Percentiles rank a stretch among this genome's conserved stretches.
Evolutionary conservation across 2,797 vertebrate species (phyloP).

Genomic region (Platalea minor): DNA sequence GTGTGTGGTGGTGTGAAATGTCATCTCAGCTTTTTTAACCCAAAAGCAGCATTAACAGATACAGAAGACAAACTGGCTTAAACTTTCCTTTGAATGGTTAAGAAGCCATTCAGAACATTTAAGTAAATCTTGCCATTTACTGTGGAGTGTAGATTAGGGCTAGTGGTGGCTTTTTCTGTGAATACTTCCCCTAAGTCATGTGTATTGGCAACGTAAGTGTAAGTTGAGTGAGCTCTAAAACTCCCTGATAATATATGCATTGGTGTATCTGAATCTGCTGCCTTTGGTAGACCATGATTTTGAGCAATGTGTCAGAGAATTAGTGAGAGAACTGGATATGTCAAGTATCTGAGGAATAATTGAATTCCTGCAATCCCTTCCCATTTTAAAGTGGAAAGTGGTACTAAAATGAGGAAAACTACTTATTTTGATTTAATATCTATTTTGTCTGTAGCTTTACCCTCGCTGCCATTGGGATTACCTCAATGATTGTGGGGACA

Average conservation of each 20-base stretch:
- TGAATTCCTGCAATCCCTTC: background rate
- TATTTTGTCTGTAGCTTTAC: conserved; percentile 78
- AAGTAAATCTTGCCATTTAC: background rate
- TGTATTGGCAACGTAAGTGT: background rate
- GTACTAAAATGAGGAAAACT: background rate
- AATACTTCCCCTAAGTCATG: background rate
- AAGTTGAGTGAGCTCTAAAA: background rate
- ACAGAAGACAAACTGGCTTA: background rate
- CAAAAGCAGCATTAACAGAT: background rate
- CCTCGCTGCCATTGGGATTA: conserved; percentile 87
- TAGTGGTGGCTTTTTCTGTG: background rate
- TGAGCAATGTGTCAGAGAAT: background rate
- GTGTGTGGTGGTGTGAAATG: background rate
- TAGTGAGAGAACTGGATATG: background rate
- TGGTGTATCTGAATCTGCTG: background rate
- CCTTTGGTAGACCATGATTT: background rate
- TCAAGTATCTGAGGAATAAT: background rate
- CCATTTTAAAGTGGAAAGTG: background rate
- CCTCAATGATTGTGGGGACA: conserved; percentile 87
- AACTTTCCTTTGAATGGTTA: background rate
- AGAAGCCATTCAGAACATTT: background rate
- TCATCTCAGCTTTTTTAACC: background rate
- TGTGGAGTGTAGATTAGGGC: background rate
- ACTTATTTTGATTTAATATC: background rate
- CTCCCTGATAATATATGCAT: background rate